Conservation (phyloP, 30 jellyfish, hydroid and myxozoan species). For the Turritopsis rubra region DNA sequence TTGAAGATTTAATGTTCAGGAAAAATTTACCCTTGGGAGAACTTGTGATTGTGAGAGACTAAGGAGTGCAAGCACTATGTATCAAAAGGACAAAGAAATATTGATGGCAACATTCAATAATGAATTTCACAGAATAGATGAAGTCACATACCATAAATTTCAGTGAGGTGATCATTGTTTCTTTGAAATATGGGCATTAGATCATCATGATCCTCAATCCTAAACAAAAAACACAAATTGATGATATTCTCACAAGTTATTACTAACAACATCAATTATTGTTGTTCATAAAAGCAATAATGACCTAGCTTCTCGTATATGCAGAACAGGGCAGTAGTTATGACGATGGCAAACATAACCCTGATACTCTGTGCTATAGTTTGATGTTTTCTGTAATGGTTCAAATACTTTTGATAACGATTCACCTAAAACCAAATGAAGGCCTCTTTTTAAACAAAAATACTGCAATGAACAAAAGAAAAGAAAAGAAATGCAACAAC, state of each 20-base stretch:
- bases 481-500: too few species aligned
- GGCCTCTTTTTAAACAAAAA: neutral
- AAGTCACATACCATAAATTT: slow-evolving; percentile 65
- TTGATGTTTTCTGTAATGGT: slow-evolving; percentile 31
- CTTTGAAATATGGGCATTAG: slow-evolving; percentile 78
- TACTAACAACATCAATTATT: neutral
- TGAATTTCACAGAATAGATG: too few species aligned
- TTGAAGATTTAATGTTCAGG: too few species aligned
- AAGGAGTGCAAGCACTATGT: too few species aligned
- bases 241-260: neutral
- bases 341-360: slow-evolving; percentile 61
- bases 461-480: too few species aligned
- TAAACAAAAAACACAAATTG: neutral
- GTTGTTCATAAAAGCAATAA: neutral
- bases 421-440: slow-evolving; percentile 2
- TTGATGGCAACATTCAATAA: too few species aligned
- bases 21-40: too few species aligned
- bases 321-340: slow-evolving; percentile 73
- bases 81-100: too few species aligned
- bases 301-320: slow-evolving; percentile 90
- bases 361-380: slow-evolving; percentile 20
- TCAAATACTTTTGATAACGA: slow-evolving; percentile 29
- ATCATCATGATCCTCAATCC: slow-evolving; percentile 98
- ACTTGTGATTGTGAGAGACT: too few species aligned
- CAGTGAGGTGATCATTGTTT: slow-evolving; percentile 59